Conservation (phyloP, 2,113 vertebrate species). For the Proterorhinus semilunaris region DNA sequence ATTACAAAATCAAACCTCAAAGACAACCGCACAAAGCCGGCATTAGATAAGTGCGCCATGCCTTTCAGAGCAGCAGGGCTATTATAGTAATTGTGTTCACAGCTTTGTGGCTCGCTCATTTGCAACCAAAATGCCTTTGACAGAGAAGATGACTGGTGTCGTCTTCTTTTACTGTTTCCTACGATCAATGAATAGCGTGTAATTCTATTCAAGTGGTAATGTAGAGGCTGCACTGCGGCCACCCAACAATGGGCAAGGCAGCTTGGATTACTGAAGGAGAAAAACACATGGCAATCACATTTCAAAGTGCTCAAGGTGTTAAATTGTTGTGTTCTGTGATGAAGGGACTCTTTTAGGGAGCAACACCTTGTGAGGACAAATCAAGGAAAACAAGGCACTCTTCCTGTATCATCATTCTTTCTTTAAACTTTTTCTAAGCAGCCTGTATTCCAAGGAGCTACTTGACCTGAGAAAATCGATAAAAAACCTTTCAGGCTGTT, state of each 20-base stretch:
- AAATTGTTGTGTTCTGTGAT: too few relatives aligned
- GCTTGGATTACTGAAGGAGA: not conserved
- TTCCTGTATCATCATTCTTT: too few relatives aligned
- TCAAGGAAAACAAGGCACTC: too few relatives aligned
- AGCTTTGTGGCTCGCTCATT: not conserved
- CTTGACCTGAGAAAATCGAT: too few relatives aligned
- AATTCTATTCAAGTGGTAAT: conserved; percentile 2
- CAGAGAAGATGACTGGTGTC: not conserved
- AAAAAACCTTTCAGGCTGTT: too few relatives aligned
- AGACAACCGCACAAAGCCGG: not conserved
- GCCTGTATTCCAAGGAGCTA: too few relatives aligned
- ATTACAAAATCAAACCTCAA: not conserved
- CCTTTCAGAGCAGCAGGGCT: not conserved
- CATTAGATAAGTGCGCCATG: not conserved
- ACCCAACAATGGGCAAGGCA: conserved; percentile 10
- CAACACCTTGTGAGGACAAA: too few relatives aligned
- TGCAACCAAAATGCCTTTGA: conserved; percentile 7
- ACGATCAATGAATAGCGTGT: not conserved
- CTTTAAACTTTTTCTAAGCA: too few relatives aligned
- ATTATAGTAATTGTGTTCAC: conserved; percentile 6
- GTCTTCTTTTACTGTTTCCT: not conserved
- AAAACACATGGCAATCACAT: not conserved
- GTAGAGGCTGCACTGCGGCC: not conserved
- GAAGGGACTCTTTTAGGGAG: too few relatives aligned
- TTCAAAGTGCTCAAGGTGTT: too few relatives aligned